Conservation (phyloP, 2,888 invertebrate genomes). For the Octonoba sinensis region DNA sequence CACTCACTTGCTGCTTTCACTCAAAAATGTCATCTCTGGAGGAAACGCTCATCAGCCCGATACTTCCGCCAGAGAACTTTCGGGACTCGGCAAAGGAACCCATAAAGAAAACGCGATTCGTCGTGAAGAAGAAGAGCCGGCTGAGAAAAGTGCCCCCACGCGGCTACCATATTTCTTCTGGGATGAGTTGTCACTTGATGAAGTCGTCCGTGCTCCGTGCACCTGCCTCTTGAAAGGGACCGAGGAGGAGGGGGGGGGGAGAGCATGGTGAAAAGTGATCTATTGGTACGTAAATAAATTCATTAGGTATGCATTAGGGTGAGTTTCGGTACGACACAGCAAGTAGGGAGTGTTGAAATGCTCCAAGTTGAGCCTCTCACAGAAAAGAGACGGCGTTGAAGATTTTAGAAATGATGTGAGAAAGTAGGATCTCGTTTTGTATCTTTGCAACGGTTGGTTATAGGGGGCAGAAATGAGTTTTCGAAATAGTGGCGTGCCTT, state of each 20-base stretch:
- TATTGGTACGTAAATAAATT: conserved; percentile 52
- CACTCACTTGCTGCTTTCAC: no score
- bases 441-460: no score
- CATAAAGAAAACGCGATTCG: conserved; percentile 38
- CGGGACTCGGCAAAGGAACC: neutral
- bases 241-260: conserved; percentile 2
- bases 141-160: conserved; percentile 23
- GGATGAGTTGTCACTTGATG: conserved; percentile 49
- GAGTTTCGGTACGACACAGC: neutral
- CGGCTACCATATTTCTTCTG: conserved; percentile 26
- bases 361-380: no score
- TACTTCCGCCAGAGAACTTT: no score
- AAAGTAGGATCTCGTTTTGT: no score
- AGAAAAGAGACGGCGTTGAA: no score
- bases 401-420: no score
- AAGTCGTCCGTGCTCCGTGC: conserved; percentile 44
- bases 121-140: neutral
- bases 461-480: no score
- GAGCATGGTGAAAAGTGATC: conserved; percentile 35
- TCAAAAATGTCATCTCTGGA: no score
- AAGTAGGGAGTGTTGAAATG: no score
- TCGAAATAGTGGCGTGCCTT: no score
- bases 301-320: conserved; percentile 51
- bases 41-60: no score
- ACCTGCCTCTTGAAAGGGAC: conserved; percentile 13